Base-by-base conservation (phyloP, 2,113 vertebrate genomes). In the Anguilla japonica region DNA sequence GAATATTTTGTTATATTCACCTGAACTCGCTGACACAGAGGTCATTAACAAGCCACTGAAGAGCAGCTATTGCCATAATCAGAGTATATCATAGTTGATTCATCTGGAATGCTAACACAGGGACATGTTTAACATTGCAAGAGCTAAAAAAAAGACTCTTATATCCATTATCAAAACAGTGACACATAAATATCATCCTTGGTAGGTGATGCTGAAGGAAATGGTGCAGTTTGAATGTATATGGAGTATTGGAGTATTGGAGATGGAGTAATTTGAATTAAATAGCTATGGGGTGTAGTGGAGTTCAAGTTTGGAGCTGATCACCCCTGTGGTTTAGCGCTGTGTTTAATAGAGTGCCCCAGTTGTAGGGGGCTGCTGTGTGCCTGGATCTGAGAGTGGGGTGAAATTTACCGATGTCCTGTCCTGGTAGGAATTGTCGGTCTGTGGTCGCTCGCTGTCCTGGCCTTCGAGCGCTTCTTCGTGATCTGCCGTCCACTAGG, bases 371-470 rank as follows among this genome's bases (percentile, higher is more conserved):
- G 20, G 2, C 60, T 67, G 60, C n/a, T 75, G n/a, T 75, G 71
- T 34, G n/a, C 22, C 5, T 41, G 40, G 79, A 20, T 40, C 79
- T 80, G 79, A 5, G 41, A 20, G 79, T 1, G 39, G 5, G 79
- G 79, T 67, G 22, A 2, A 11, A 80, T 6, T 81, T 39, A 26
- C 39, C 79, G 22, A 0, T 63, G 60, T 79, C 92, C 71, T 63
- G 63, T 46, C 85, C 85, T 87, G 84, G 81, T 85, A 98, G 97
- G 97, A n/a, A 96, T 97, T 0, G 97, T 97, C 81, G 97, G 96
- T 81, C 91, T 98, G 86, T 98, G 97, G 97, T 98, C 97, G 18
- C 92, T 98, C 29, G 94, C 97, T 0, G 94, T 98, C 80, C 87
- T 98, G 92, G 97, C 97, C 7, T 96, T 98, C 9, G 97, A 98